A percentile compares a stretch with the other conserved stretches of the same genome.
phyloP scores from a whole-genome alignment of 2,113 vertebrate species.

The Poecile atricapillus region DNA sequence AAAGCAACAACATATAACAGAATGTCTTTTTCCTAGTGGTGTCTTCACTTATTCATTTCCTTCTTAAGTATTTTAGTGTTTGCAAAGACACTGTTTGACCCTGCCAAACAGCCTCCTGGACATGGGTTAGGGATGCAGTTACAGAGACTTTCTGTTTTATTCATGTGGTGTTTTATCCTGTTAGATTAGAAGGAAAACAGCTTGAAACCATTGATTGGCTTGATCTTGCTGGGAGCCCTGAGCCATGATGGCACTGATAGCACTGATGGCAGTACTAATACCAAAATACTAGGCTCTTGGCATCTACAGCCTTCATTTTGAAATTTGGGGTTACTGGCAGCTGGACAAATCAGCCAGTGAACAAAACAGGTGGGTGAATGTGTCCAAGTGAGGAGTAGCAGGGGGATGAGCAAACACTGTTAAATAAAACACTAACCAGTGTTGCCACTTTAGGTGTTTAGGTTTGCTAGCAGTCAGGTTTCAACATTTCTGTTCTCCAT shows the following conservation, averaged over 20 bases:
- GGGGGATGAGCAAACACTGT: not conserved
- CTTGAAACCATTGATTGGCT: not conserved
- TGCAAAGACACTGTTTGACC: not conserved
- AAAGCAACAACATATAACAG: not conserved
- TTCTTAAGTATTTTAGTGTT: not conserved
- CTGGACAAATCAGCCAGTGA: not conserved
- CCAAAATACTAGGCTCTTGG: not conserved
- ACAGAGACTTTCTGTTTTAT: not conserved
- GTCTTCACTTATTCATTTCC: not conserved
- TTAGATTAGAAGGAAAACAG: not conserved
- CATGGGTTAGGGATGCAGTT: not conserved
- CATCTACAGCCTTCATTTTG: not conserved
- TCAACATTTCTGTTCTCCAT: not conserved
- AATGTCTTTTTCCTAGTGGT: not conserved
- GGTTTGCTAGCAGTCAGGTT: not conserved
- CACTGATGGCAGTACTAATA: not conserved
- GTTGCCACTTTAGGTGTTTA: not conserved
- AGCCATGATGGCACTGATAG: not conserved
- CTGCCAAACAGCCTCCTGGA: not conserved
- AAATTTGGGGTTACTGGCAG: not conserved
- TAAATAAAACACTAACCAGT: not conserved
- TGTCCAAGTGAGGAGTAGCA: not conserved
- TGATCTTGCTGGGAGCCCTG: not conserved
- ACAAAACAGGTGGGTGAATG: not conserved
- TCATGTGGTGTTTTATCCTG: not conserved